Base-by-base conservation (phyloP, 2,797 vertebrate genomes). In the Neomorphus geoffroyi region DNA sequence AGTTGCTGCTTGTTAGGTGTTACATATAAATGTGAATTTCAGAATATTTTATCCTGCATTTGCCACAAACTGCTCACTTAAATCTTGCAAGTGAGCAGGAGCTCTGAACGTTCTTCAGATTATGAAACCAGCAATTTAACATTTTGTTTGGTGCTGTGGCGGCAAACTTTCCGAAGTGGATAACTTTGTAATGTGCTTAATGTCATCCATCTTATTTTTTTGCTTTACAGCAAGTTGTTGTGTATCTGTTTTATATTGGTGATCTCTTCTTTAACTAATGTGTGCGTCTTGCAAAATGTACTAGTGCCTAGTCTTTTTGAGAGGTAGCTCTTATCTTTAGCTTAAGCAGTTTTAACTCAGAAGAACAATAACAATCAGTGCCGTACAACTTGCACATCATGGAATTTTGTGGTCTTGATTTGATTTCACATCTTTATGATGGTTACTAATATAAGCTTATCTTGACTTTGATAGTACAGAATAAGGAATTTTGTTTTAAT, bases 131-230 rank as follows among this genome's bases (percentile, higher is more conserved):
- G 48, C 32, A 48, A 41, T 67, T 61, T 15, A 80, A 60, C 14
- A 8, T 15, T 46, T 61, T 15, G 12, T 22, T 35, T 27, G 58
- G 28, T 60, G 27, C 53, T 41, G 22, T 48, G 35, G 2, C 4
- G 48, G 11, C 30, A 17, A 32, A 32, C 35, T 39, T 64, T 45
- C 21, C 30, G 43, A 10, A 10, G 8, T 33, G 28, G 53, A 45
- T 83, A 21, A 45, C 15, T 30, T 65, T 11, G 6, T 65, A 46
- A 16, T 6, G 30, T 46, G 46, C 14, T 14, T 46, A 11, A 53
- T 9, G 5, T 18, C 3, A 1, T 71, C 11, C 2, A 2, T 28
- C 9, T 2, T 41, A 5, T 41, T 56, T 37, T 57, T 51, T 37
- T 73, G 14, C 5, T 24, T n/a, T 50, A 35, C 35, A 37, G 57